Base-by-base conservation (phyloP, 1,140 invertebrate species). In the Aphaenogaster ashmeadi region DNA sequence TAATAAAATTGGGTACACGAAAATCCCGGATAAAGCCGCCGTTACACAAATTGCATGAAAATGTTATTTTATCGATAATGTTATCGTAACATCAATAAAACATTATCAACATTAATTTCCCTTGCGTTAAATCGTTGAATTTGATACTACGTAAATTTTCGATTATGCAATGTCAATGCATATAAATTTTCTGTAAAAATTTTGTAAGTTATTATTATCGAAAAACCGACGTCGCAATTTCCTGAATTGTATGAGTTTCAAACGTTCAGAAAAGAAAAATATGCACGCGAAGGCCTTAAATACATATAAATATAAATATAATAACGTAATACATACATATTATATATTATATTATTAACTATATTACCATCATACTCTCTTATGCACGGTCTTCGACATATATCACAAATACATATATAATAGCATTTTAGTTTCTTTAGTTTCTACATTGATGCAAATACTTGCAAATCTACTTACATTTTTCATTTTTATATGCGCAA, bases 71-170 rank as follows among this genome's bases (percentile, higher is more conserved):
- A 74, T 47, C 80, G 69, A 60, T 84, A 74, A 84, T 84, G 67
- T 84, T 84, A 84, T 84, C 67, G 44, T 74, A 84, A 75, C 80
- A 84, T 84, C 80, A 84, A 84, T 84, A 84, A 84, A 84, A 84
- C 80, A 84, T 84, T 84, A 84, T 84, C 72, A 84, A 84, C 80
- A 84, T 84, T 84, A 84, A 84, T 84, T 84, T 84, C 41, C 66
- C 27, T 33, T 71, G 80, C 52, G 41, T 74, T 74, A 84, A 74
- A 75, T 74, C 41, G 69, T 74, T 74, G 69, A 84, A 74, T 74
- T 60, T 75, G 80, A 60, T 75, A 50, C 69, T 75, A 38, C 69
- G 80, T 75, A 84, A 84, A 84, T 75, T 84, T 84, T 60, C 54
- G 69, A 84, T 84, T 84, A 84, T 84, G 54, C 69, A 84, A 84